Conservation (phyloP, 2,113 vertebrate genomes). For the Lampris incognitus region DNA sequence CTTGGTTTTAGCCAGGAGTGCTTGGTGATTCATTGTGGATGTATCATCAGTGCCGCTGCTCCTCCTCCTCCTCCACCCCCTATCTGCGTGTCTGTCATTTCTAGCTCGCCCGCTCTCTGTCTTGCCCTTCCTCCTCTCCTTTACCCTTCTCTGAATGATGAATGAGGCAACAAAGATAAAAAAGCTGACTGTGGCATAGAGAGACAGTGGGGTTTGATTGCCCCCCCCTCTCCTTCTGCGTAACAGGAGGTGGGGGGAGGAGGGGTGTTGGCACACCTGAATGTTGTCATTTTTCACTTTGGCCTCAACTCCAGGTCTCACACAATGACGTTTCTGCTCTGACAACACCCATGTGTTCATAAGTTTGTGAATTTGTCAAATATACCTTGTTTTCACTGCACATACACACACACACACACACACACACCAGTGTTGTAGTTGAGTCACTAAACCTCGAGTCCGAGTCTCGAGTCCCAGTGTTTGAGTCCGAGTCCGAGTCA, state of each 20-base stretch:
- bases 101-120: background rate
- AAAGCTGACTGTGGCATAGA: constrained; percentile 35
- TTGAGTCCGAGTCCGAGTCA: too few relatives aligned
- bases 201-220: constrained; percentile 7
- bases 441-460: too few relatives aligned
- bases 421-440: too few relatives aligned
- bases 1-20: background rate
- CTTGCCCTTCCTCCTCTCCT: background rate
- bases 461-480: too few relatives aligned
- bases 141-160: constrained; percentile 35
- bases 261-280: constrained; percentile 1
- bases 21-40: constrained; percentile 9
- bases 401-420: too few relatives aligned
- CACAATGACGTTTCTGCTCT: background rate
- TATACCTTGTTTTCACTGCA: too few relatives aligned
- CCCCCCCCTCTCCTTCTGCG: constrained; percentile 7
- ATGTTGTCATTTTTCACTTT: constrained; percentile 24
- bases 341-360: too few relatives aligned
- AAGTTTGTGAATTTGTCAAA: too few relatives aligned
- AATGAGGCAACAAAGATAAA: constrained; percentile 39
- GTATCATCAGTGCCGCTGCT: background rate
- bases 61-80: background rate
- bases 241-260: background rate
- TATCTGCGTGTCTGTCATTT: background rate
- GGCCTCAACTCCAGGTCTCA: background rate